Evolutionary conservation across 92 coral and sea anemone species (phyloP), one percentile per base, ranked within the genome.

Genomic region (Bergia sp.): DNA sequence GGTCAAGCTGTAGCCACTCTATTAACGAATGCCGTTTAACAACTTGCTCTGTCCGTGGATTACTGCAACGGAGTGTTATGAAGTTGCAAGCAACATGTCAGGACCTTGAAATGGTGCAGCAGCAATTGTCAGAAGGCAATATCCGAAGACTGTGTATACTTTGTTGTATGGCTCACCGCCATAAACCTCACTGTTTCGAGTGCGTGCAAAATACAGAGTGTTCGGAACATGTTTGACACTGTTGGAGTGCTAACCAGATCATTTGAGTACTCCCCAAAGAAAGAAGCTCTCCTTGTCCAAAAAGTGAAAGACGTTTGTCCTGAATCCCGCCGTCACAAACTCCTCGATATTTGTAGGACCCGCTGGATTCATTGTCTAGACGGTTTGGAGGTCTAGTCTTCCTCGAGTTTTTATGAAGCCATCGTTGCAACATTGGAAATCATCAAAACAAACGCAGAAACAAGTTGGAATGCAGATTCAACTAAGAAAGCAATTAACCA

Each of bases 241-340:
- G 86, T 92, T 89, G 91, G 90, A 89, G 93, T 84, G 89, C 82
- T 92, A 86, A 84, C 90, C 71, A 92, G 91, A 79, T 88, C 90
- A 86, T 91, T 87, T 69, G 86, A 82, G 87, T 87, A 88, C 91
- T 88, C 90, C 21, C 91, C 85, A 76, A 91, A 91, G 88, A 91
- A 90, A 80, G 91, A 91, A 89, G 73, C 81, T 58, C 93, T 91
- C 87, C 90, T 91, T 86, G 87, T 73, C 82, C 90, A 91, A 74
- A 91, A 84, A 82, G 91, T 85, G 58, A 73, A 79, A 88, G 0
- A n/a, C 76, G 69, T 77, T 29, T 29, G 29, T 29, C 29, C 29
- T 29, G 29, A 29, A 77, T 84, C 88, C 82, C 86, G 82, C 78
- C 82, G 76, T 87, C 86, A 89, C 88, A 86, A 80, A 73, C 86